Percentiles rank a stretch among this genome's conserved stretches.
These are phyloP conservation scores for Torymus tubicola DNA, from an alignment of 2,888 invertebrate genomes.

Conservation along the genomic window DNA sequence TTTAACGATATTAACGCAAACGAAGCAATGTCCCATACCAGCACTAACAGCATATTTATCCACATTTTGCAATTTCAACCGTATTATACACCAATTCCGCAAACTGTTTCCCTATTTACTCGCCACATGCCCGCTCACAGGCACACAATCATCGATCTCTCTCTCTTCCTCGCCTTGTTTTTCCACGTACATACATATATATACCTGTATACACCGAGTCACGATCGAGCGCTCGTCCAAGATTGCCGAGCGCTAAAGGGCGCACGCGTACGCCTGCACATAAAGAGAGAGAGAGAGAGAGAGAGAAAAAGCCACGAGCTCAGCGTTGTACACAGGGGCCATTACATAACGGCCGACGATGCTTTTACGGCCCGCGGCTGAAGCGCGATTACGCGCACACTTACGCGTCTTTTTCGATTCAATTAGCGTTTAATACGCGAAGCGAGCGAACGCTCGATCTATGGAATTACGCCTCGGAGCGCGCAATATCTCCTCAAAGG, in stretches of 20 bases:
- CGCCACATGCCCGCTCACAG: not conserved
- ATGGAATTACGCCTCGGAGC: not conserved
- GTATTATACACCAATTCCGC: not conserved
- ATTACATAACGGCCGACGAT: no score
- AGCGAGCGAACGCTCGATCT: not conserved
- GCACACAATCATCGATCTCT: conserved; percentile 15
- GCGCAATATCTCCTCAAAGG: conserved; percentile 12
- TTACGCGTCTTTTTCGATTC: conserved; percentile 32
- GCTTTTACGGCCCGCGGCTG: not conserved
- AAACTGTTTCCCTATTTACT: not conserved
- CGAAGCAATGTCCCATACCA: no score
- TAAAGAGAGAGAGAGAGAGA: not conserved
- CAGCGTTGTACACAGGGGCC: no score
- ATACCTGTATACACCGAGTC: no score
- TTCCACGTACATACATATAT: not conserved
- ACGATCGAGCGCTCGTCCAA: conserved; percentile 5
- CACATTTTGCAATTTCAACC: not conserved
- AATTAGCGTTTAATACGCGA: conserved; percentile 35
- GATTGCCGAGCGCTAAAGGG: not conserved
- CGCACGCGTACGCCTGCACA: conserved; percentile 7
- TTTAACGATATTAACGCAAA: no score
- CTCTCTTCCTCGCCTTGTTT: not conserved
- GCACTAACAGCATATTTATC: no score
- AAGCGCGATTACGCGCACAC: conserved; percentile 8
- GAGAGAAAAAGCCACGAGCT: not conserved